Base-by-base conservation (phyloP, 2,113 vertebrate species). In the Perca flavescens region DNA sequence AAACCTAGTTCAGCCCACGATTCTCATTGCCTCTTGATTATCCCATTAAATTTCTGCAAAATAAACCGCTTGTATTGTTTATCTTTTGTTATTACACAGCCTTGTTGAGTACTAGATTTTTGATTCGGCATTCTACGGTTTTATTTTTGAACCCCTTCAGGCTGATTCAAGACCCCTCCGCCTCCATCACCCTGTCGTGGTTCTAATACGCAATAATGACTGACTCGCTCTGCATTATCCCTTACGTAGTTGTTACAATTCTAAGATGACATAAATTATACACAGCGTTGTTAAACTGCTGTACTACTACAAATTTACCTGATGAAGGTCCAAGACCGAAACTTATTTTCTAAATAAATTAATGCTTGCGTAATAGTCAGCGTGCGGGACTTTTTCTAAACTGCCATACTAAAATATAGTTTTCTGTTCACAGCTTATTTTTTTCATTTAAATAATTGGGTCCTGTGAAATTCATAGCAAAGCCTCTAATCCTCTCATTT, bases 381-480 rank as follows among this genome's bases (percentile, higher is more conserved):
- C 2, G 28, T 28, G 28, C 2, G 2, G 28, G 28, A 28, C 28
- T 28, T 28, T 28, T 28, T 28, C 28, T 49, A 31, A 56, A 40
- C 6, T 28, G 1, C 5, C 7, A 64, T 40, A 17, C 3, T 13
- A 34, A 63, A 50, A 80, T 56, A 49, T 63, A 0, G 17, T 71
- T 75, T 68, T 22, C 3, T 28, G 1, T 80, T 68, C 8, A 49
- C 64, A 60, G 21, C 28, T 80, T 43, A 43, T 43, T 43, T 43
- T 34, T 77, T 77, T 46, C 6, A 47, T 73, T 13, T 28, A 52
- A 57, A 50, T 82, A 28, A 9, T 21, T 54, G 6, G 14, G 72
- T 77, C 21, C 46, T 67, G 12, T 61, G 6, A 74, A 80, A 86
- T 77, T 54, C 31, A 71, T 49, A 70, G 64, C 54, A 63, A 76